A percentile compares a stretch with the other conserved stretches of the same genome.
These are phyloP conservation scores for Geophilus truncorum DNA, from an alignment of 2,888 invertebrate species.

Conservation along the genomic window DNA sequence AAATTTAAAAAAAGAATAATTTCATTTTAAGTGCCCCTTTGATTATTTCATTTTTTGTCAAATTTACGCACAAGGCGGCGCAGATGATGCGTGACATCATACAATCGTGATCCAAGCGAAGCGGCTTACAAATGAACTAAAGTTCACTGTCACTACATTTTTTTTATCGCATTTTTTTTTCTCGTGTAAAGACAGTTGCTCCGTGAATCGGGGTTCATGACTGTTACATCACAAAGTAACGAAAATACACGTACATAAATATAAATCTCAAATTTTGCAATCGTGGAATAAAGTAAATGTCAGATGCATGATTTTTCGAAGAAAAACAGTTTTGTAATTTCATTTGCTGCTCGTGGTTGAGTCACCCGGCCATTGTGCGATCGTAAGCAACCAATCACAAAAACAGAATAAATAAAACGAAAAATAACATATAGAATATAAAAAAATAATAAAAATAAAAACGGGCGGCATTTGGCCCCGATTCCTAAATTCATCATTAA, in stretches of 20 bases:
- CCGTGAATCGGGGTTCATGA: background rate
- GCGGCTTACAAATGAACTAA: constrained; percentile 17
- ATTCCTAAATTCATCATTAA: constrained; percentile 21
- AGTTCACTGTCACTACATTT: constrained; percentile 8
- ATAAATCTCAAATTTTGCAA: background rate
- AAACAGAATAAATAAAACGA: background rate
- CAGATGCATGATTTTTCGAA: too few species aligned
- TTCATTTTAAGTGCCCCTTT: too few species aligned
- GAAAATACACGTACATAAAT: background rate
- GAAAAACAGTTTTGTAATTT: too few species aligned
- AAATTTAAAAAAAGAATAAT: background rate
- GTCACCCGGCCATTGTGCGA: background rate
- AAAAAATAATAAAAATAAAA: background rate
- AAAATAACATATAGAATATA: background rate
- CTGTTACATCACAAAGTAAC: background rate
- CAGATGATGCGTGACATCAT: constrained; percentile 3
- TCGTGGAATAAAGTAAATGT: background rate
- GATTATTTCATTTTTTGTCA: background rate
- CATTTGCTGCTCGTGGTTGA: background rate
- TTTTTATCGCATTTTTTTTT: background rate
- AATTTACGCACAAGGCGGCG: constrained; percentile 18
- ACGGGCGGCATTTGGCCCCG: background rate
- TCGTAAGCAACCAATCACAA: background rate
- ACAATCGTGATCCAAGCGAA: background rate
- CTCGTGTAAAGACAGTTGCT: constrained; percentile 1